Evolutionary conservation across 2,888 invertebrate species (phyloP).

Genomic region (Sphaerophoria taeniata): DNA sequence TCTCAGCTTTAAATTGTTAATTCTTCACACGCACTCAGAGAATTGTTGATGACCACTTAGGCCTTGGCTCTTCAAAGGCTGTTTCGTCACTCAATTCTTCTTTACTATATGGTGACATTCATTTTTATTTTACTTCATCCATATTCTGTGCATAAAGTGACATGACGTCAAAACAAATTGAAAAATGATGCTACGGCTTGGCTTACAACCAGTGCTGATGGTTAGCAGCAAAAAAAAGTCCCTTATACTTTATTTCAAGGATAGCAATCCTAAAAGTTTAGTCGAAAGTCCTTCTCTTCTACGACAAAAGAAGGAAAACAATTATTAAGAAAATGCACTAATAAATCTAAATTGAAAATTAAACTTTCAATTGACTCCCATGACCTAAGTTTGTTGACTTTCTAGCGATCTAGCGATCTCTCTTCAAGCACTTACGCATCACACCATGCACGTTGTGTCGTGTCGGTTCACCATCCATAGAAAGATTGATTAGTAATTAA

Average conservation of each 20-base stretch:
- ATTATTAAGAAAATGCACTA: not conserved
- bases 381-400: constrained; percentile 52
- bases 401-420: constrained; percentile 38
- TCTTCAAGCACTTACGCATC: constrained; percentile 24
- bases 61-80: too few relatives aligned
- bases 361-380: constrained; percentile 52
- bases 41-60: too few relatives aligned
- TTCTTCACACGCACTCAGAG: too few relatives aligned
- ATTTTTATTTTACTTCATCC: not conserved
- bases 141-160: too few relatives aligned
- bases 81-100: too few relatives aligned
- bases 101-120: too few relatives aligned
- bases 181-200: too few relatives aligned
- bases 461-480: not conserved
- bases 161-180: too few relatives aligned
- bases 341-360: constrained; percentile 59
- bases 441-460: not conserved
- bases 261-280: constrained; percentile 16
- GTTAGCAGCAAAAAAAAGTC: not conserved
- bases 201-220: too few relatives aligned
- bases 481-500: not conserved
- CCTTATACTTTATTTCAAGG: not conserved
- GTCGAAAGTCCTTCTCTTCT: not conserved
- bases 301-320: not conserved
- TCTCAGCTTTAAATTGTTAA: too few relatives aligned